Percentiles rank a stretch among this genome's conserved stretches.
These are phyloP conservation scores for Enteromius afrohamiltoni DNA, from an alignment of 2,797 vertebrate species.

Conservation along the genomic window DNA sequence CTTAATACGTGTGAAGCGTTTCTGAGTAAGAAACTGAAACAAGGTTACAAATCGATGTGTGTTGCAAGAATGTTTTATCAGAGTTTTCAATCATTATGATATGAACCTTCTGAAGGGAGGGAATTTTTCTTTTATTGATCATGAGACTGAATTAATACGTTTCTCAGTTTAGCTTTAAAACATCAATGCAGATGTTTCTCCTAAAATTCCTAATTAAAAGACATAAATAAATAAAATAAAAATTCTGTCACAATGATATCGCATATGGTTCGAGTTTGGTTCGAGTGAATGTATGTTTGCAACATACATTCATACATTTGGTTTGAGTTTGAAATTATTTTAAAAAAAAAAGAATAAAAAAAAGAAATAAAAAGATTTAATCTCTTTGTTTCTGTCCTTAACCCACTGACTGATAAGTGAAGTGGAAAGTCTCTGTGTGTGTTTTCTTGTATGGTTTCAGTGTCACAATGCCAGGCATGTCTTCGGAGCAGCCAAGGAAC, in stretches of 20 bases:
- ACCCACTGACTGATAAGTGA: not conserved
- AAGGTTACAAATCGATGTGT: not conserved
- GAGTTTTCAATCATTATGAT: not conserved
- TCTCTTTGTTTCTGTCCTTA: not conserved
- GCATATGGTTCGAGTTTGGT: too few species aligned
- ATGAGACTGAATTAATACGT: not conserved
- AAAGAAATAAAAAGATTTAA: not conserved
- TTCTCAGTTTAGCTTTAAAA: not conserved
- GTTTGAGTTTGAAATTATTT: not conserved
- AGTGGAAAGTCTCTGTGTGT: slow-evolving; percentile 24
- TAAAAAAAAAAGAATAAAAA: too few species aligned
- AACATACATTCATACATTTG: too few species aligned
- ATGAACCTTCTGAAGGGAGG: not conserved
- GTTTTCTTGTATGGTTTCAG: slow-evolving; percentile 69
- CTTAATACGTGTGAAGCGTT: not conserved
- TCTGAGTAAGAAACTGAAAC: not conserved
- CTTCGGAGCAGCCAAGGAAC: slow-evolving; percentile 60
- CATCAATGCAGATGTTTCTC: not conserved
- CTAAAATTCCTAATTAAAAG: not conserved
- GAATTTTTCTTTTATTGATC: not conserved
- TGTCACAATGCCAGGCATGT: slow-evolving; percentile 73
- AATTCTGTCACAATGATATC: too few species aligned
- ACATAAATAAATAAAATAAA: not conserved
- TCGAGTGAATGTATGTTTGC: too few species aligned
- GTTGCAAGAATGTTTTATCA: not conserved